A percentile compares a stretch with the other conserved stretches of the same genome.
Conservation (phyloP, 2,113 vertebrate species). For the Ciconia stormi region DNA sequence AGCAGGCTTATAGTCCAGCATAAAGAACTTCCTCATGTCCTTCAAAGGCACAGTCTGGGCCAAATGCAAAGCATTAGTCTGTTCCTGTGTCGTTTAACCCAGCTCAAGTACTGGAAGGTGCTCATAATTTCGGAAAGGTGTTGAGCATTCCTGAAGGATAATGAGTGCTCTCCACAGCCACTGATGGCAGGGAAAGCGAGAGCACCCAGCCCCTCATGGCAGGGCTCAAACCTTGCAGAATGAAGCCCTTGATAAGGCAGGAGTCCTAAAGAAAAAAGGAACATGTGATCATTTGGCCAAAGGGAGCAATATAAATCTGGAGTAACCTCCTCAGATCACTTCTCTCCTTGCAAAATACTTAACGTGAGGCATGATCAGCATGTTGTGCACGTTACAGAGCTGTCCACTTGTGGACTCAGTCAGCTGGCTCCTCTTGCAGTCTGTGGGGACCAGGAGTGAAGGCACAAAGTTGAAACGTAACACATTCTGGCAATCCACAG, state of each 20-base stretch:
- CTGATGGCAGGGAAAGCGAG: background rate
- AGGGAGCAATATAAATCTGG: background rate
- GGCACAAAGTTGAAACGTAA: background rate
- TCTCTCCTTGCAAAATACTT: background rate
- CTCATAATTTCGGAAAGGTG: background rate
- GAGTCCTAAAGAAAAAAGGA: background rate
- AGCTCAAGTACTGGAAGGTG: background rate
- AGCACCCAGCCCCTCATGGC: background rate
- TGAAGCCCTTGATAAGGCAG: background rate
- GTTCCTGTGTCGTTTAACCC: background rate
- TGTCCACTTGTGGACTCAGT: background rate
- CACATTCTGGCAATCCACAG: accelerated
- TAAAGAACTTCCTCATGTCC: slow-evolving; percentile 5
- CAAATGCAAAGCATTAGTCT: background rate
- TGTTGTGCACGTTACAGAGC: background rate
- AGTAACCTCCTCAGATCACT: background rate
- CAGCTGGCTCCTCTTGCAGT: background rate
- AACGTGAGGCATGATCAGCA: accelerated
- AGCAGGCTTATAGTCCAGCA: background rate
- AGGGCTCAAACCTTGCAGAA: background rate
- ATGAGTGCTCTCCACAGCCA: background rate
- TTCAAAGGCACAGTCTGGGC: background rate
- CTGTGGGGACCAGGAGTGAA: background rate
- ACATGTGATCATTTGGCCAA: background rate
- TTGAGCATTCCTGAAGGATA: background rate